Conservation (phyloP, 2,888 invertebrate genomes). For the Conchocele bisecta region DNA sequence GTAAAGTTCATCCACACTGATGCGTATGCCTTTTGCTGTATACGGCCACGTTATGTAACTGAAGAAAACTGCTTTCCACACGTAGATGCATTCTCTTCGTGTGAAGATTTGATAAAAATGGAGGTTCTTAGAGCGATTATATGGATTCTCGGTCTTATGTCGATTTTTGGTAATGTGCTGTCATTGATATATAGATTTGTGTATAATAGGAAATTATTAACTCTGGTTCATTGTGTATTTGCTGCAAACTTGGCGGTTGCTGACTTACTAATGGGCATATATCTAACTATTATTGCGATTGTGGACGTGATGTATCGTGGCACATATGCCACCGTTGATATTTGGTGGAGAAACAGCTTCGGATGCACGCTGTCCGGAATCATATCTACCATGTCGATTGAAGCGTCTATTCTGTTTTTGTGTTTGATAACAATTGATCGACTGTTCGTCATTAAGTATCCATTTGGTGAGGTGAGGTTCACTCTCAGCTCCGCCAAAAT, state of each 20-base stretch:
- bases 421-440: constrained; percentile 87
- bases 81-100: neutral
- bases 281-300: constrained; percentile 52
- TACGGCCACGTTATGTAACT: neutral
- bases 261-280: constrained; percentile 46
- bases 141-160: neutral
- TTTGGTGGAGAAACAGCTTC: constrained; percentile 54
- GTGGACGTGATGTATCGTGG: constrained; percentile 57
- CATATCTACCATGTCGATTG: constrained; percentile 83
- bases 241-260: constrained; percentile 48
- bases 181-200: neutral
- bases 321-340: constrained; percentile 57
- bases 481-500: constrained; percentile 60
- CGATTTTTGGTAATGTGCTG: neutral
- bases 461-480: constrained; percentile 81
- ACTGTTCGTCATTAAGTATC: constrained; percentile 86
- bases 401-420: constrained; percentile 86
- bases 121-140: neutral
- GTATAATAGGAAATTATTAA: constrained; percentile 9
- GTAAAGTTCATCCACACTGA: neutral
- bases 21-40: neutral
- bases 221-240: constrained; percentile 46
- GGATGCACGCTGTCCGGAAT: constrained; percentile 58
- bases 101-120: neutral
- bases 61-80: neutral